These are phyloP conservation scores for Ophion slaviceki DNA, from an alignment of 2,888 invertebrate species.

Conservation along the genomic window DNA sequence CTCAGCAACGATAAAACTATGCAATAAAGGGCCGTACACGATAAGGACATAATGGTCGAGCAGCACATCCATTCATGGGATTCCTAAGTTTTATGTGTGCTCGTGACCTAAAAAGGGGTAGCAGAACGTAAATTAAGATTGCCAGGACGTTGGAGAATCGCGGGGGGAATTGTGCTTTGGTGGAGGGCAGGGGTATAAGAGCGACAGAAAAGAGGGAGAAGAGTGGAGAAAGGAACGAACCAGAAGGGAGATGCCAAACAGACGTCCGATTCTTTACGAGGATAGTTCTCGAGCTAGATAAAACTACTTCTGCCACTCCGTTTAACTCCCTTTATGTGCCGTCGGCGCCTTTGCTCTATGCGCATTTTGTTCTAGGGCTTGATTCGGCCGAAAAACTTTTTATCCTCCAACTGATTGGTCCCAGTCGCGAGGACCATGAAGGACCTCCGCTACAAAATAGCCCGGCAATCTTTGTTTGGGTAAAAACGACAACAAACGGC, in stretches of 20 bases:
- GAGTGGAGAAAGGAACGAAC: slow-evolving; percentile 13
- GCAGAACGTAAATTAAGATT: slow-evolving; percentile 62
- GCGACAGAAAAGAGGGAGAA: too few relatives aligned
- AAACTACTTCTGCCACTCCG: slow-evolving; percentile 76
- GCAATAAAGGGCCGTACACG: slow-evolving; percentile 18
- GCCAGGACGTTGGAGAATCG: slow-evolving; percentile 26
- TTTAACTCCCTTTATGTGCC: slow-evolving; percentile 72
- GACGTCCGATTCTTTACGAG: slow-evolving; percentile 73
- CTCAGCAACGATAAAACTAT: slow-evolving; percentile 9
- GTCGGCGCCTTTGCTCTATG: slow-evolving; percentile 29
- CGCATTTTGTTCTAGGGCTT: slow-evolving; percentile 9
- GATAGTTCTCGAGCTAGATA: slow-evolving; percentile 73
- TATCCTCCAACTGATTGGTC: slow-evolving; percentile 36
- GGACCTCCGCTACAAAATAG: background rate
- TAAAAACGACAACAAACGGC: background rate
- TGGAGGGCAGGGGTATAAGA: background rate
- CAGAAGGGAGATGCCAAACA: slow-evolving; percentile 36
- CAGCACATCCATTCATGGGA: slow-evolving; percentile 28
- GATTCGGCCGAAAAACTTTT: slow-evolving; percentile 50
- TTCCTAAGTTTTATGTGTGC: slow-evolving; percentile 10
- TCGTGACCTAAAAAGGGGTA: slow-evolving; percentile 25
- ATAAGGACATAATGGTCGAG: slow-evolving; percentile 8
- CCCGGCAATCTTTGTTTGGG: background rate
- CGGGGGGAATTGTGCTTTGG: slow-evolving; percentile 38
- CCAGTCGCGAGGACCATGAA: background rate